Conservation (phyloP, 1,140 invertebrate genomes). For the Adoxophyes honmai region DNA sequence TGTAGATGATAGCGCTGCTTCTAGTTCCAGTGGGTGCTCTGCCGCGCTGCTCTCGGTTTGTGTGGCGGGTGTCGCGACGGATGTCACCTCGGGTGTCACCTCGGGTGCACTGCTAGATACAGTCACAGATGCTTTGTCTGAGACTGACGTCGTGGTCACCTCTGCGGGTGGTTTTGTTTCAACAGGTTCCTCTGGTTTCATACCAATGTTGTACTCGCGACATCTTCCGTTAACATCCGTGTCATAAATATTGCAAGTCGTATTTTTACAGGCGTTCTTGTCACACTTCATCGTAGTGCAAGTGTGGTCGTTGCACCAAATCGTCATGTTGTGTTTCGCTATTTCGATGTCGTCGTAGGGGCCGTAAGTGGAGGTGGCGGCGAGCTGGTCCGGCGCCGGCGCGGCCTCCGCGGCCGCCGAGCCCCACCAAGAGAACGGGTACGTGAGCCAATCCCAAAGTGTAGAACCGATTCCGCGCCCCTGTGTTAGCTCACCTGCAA, state of each 20-base stretch:
- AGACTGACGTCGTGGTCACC: background rate
- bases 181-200: constrained; percentile 35
- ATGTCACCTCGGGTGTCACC: background rate
- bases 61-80: too few relatives aligned
- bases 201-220: constrained; percentile 51
- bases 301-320: constrained; percentile 70
- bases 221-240: constrained; percentile 70
- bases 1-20: constrained; percentile 49
- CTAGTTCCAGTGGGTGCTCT: constrained; percentile 47
- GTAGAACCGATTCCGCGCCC: constrained; percentile 62
- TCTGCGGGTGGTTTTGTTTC: constrained; percentile 18
- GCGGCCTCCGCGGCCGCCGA: constrained; percentile 27
- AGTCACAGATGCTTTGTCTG: background rate
- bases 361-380: constrained; percentile 24
- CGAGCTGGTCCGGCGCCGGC: constrained; percentile 29
- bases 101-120: constrained; percentile 12
- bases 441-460: constrained; percentile 70
- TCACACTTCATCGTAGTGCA: constrained; percentile 67
- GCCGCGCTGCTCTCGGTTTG: constrained; percentile 13
- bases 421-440: constrained; percentile 69
- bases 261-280: constrained; percentile 52
- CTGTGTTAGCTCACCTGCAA: constrained; percentile 54
- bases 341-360: constrained; percentile 45
- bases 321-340: constrained; percentile 52
- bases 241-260: constrained; percentile 71